Percentiles rank a stretch among this genome's conserved stretches.
phyloP scores from a whole-genome alignment of 2,113 vertebrate genomes.

The Myocastor coypus region DNA sequence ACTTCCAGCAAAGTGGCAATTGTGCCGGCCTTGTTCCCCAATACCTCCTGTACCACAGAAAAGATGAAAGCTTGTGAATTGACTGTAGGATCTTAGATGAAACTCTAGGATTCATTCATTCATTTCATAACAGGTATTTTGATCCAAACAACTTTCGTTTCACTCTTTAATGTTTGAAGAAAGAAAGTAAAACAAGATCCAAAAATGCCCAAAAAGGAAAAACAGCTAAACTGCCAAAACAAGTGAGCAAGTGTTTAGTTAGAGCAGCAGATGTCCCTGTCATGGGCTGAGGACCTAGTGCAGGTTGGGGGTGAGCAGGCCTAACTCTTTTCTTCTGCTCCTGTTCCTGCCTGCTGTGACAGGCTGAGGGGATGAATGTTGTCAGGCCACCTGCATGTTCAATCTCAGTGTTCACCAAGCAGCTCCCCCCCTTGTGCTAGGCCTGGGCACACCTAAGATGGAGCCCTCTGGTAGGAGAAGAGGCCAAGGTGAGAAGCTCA shows the following conservation, averaged over 20 bases:
- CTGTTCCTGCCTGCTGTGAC: neutral
- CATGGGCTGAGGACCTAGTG: neutral
- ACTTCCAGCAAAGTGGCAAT: neutral
- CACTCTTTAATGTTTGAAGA: neutral
- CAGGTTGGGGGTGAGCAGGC: neutral
- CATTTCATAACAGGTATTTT: slow-evolving; percentile 50
- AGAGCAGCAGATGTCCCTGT: neutral
- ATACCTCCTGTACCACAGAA: neutral
- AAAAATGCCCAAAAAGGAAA: slow-evolving; percentile 42
- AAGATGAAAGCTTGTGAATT: neutral
- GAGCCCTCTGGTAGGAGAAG: neutral
- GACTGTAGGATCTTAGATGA: neutral
- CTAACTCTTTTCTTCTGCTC: neutral
- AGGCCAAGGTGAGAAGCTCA: neutral
- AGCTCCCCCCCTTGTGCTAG: neutral
- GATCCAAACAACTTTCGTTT: neutral
- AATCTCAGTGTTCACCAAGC: neutral
- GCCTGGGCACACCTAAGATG: neutral
- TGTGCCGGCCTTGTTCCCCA: neutral
- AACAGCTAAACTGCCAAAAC: slow-evolving; percentile 22
- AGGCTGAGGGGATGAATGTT: neutral
- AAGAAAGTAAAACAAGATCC: slow-evolving; percentile 33
- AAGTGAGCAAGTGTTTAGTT: neutral
- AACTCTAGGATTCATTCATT: slow-evolving; percentile 49
- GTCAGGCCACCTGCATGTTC: neutral